Percentiles rank a stretch among this genome's conserved stretches.
phyloP scores from a whole-genome alignment of 2,888 invertebrate species.

The Sinelater perroti region DNA sequence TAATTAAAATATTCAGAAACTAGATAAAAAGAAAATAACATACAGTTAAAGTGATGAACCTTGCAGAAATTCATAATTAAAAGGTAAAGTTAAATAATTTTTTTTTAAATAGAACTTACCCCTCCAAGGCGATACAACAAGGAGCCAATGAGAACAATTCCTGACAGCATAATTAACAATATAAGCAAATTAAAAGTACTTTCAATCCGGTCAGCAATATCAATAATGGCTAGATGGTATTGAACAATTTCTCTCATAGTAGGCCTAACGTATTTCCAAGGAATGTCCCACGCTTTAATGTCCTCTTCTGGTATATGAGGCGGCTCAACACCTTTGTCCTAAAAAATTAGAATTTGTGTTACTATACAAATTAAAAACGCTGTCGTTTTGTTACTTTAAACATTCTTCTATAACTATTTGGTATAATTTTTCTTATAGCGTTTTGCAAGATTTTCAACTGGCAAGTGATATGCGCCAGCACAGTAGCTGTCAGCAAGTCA shows the following conservation, averaged over 20 bases:
- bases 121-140: conserved; percentile 15
- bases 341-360: neutral
- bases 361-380: neutral
- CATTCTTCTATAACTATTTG: conserved; percentile 26
- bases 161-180: conserved; percentile 28
- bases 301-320: neutral
- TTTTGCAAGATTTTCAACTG: conserved; percentile 37
- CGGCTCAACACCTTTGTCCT: neutral
- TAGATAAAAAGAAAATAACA: too few relatives aligned
- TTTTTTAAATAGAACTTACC: conserved; percentile 12
- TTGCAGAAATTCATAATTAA: too few relatives aligned
- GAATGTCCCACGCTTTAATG: conserved; percentile 14
- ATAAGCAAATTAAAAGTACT: conserved; percentile 34
- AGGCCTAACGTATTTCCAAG: conserved; percentile 23
- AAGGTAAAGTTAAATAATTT: conserved; percentile 3
- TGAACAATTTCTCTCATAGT: conserved; percentile 21
- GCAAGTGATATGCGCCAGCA: conserved; percentile 37
- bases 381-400: conserved; percentile 11
- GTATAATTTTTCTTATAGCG: conserved; percentile 26
- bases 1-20: too few relatives aligned
- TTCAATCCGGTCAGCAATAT: conserved; percentile 35
- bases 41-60: too few relatives aligned
- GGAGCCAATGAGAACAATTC: conserved; percentile 25
- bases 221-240: conserved; percentile 37
- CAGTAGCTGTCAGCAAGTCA: conserved; percentile 34